Base-by-base conservation (phyloP, 2,113 vertebrate genomes). In the Sisor rabdophorus region DNA sequence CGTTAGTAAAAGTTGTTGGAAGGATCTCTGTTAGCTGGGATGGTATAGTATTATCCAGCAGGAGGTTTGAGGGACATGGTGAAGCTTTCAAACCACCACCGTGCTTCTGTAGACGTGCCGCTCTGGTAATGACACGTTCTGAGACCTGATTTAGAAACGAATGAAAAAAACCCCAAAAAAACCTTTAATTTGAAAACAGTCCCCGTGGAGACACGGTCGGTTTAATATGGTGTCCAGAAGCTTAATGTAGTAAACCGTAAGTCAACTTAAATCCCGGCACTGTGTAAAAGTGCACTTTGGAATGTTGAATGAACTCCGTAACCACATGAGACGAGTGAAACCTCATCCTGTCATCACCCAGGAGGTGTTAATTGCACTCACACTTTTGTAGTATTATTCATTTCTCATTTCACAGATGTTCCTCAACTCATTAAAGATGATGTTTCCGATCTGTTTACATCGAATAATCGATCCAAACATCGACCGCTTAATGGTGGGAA, bases 111-210 rank as follows among this genome's bases (percentile, higher is more conserved):
- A 40, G 76, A 75, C 69, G 56, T 61, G 61, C 73, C 59, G 78
- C 56, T 54, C 26, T 59, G 1, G 56, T 78, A 78, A 81, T 81
- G 32, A 79, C 53, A 76, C 30, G 78, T 58, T 79, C 67, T n/a
- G 44, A 20, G 24, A 24, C 56, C 61, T 28, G 17, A 69, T 79
- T 80, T 73, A 83, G 63, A 80, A 72, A 78, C 75, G 10, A 7
- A 15, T 59, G 67, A n/a, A 50, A 11, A 65, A n/a, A 5, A 64
- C 19, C 0, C 19, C 17, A 30, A 28, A 59, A 59, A 36, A 47
- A 48, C 2, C 4, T 22, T 60, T 73, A 54, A 28, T 73, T 50
- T 73, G 32, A 60, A 52, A 67, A 71, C 78, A 59, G 40, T 40
- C 54, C 59, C 30, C 3, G 9, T 19, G 30, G 20, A 36, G 12